phyloP scores from a whole-genome alignment of 2,113 vertebrate genomes.

The Mungos mungo region DNA sequence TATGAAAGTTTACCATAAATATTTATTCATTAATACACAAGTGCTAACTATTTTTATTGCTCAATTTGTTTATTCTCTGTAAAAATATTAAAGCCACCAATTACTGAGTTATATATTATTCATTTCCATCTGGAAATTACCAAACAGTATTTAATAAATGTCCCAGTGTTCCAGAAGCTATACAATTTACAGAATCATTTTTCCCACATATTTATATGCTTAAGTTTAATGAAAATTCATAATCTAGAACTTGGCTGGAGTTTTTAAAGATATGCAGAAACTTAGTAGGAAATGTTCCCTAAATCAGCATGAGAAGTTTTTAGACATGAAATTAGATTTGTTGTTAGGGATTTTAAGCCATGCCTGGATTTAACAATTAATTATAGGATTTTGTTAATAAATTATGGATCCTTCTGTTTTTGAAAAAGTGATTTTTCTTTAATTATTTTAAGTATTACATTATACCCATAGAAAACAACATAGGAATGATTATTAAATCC shows the following conservation, averaged over 20 bases:
- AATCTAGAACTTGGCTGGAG: background rate
- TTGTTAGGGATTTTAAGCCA: constrained; percentile 12
- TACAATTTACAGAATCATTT: constrained; percentile 50
- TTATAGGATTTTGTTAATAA: background rate
- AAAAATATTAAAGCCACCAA: constrained; percentile 54
- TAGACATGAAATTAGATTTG: constrained; percentile 25
- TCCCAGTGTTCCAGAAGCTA: background rate
- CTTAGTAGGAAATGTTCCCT: constrained; percentile 31
- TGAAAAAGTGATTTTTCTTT: background rate
- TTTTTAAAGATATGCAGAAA: constrained; percentile 28
- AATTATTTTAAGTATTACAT: constrained; percentile 31
- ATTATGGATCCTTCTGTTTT: background rate
- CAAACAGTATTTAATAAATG: constrained; percentile 59
- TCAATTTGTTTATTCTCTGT: constrained; percentile 47
- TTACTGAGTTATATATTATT: constrained; percentile 52
- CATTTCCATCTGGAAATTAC: constrained; percentile 48
- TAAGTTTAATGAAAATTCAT: constrained; percentile 59
- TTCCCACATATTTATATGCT: constrained; percentile 8
- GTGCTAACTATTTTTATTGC: constrained; percentile 33
- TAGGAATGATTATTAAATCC: constrained; percentile 5
- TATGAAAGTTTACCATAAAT: constrained; percentile 16
- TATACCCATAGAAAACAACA: background rate
- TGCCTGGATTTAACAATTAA: constrained; percentile 35
- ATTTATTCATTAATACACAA: constrained; percentile 40
- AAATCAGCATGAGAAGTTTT: constrained; percentile 14